These are phyloP conservation scores for Drosophila acutilabella DNA, from an alignment of 2,888 invertebrate genomes.

Conservation along the genomic window DNA sequence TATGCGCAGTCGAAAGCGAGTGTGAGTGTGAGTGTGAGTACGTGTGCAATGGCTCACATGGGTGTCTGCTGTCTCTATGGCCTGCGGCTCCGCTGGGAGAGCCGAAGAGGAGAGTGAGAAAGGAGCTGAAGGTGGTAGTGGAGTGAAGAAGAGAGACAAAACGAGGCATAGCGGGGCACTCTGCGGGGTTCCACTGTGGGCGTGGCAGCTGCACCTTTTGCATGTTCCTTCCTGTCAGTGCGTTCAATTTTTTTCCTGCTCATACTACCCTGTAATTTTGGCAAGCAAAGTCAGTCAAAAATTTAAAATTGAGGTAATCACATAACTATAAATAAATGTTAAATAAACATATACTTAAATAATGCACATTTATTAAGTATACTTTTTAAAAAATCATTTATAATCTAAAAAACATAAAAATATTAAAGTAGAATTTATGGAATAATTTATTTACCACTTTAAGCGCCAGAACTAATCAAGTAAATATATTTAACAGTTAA, in stretches of 20 bases:
- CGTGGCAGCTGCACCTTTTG: conserved; percentile 63
- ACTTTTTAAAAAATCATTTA: too few relatives aligned
- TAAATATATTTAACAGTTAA: too few relatives aligned
- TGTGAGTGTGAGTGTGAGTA: conserved; percentile 40
- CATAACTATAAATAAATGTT: too few relatives aligned
- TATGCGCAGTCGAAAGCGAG: conserved; percentile 3
- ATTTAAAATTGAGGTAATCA: too few relatives aligned
- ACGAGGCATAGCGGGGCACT: conserved; percentile 19
- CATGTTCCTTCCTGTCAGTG: conserved; percentile 31
- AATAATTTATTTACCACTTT: too few relatives aligned
- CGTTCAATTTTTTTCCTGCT: conserved; percentile 33
- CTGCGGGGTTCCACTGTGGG: conserved; percentile 51
- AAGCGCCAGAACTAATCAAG: too few relatives aligned
- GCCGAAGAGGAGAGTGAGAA: not conserved
- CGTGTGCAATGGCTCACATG: conserved; percentile 69
- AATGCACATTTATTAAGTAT: too few relatives aligned
- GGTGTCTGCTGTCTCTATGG: conserved; percentile 59
- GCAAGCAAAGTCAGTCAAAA: not conserved
- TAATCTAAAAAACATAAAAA: too few relatives aligned
- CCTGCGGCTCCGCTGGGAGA: conserved; percentile 35
- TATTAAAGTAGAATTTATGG: too few relatives aligned
- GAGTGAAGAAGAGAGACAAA: too few relatives aligned
- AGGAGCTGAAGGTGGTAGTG: not conserved
- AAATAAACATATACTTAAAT: too few relatives aligned
- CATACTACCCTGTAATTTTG: conserved; percentile 19